Percentiles rank a stretch among this genome's conserved stretches.
Conservation (phyloP, 2,113 vertebrate genomes). For the Phrynocephalus versicolor region DNA sequence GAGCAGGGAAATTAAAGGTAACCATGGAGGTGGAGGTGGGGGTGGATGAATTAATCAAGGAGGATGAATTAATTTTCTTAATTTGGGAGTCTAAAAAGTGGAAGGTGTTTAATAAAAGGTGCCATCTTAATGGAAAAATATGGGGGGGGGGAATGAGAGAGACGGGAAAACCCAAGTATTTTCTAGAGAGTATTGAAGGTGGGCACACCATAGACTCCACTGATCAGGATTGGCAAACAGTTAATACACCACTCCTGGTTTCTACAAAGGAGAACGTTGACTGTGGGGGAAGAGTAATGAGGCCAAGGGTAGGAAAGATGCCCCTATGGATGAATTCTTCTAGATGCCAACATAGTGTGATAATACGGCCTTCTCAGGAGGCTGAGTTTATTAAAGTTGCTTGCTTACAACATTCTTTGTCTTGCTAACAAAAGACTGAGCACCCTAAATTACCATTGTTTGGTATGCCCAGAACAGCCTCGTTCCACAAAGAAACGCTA, state of each 20-base stretch:
- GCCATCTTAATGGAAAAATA: too few species aligned
- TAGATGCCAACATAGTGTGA: not conserved
- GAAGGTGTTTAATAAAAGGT: too few species aligned
- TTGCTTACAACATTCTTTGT: not conserved
- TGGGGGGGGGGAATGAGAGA: too few species aligned
- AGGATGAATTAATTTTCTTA: too few species aligned
- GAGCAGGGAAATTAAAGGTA: too few species aligned
- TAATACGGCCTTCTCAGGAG: not conserved
- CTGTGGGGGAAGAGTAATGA: not conserved
- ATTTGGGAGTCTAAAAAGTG: too few species aligned
- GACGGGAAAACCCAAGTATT: not conserved
- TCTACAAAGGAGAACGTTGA: too few species aligned
- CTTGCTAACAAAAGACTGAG: conserved; percentile 1
- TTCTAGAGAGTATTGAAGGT: not conserved
- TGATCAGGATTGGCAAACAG: too few species aligned
- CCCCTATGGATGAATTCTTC: not conserved
- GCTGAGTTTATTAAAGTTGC: not conserved
- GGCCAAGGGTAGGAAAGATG: not conserved
- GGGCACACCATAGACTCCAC: not conserved
- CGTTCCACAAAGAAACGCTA: conserved; percentile 17
- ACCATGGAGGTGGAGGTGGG: too few species aligned
- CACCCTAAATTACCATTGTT: conserved; percentile 40
- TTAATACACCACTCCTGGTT: not conserved
- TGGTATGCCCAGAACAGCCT: conserved; percentile 3
- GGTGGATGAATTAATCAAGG: too few species aligned